Evolutionary conservation across 2,797 vertebrate species (phyloP).

Genomic region (Netta rufina): DNA sequence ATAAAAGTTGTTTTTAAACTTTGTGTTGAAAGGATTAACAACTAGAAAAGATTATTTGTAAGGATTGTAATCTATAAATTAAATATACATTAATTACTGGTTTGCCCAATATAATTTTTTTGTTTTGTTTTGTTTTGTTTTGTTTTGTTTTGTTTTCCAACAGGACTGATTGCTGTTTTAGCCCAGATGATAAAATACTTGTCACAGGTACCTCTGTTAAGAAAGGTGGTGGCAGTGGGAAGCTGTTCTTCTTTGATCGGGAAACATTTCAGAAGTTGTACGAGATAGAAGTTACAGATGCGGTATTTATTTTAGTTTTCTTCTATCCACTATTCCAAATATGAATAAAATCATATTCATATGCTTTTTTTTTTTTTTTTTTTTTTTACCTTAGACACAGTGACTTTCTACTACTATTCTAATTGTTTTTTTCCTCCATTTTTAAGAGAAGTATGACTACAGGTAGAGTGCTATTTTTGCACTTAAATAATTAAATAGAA

Average conservation of each 20-base stretch:
- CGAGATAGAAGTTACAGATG: constrained; percentile 92
- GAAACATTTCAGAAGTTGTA: constrained; percentile 89
- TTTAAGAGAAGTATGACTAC: neutral
- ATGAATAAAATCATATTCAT: neutral
- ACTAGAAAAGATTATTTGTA: neutral
- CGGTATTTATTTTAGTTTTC: constrained; percentile 81
- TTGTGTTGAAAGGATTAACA: neutral
- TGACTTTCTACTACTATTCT: neutral
- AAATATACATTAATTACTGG: neutral
- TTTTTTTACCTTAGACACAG: neutral
- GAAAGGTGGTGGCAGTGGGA: constrained; percentile 89
- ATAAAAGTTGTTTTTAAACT: neutral
- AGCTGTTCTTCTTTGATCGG: constrained; percentile 91
- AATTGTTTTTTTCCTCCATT: neutral
- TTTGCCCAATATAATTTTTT: neutral
- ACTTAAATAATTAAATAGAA: neutral
- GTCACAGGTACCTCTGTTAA: constrained; percentile 96
- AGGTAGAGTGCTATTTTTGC: neutral
- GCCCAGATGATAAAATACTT: constrained; percentile 94
- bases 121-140: too few species aligned
- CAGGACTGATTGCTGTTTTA: constrained; percentile 98
- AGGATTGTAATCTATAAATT: neutral
- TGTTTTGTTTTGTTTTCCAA: neutral
- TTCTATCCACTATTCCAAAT: neutral
- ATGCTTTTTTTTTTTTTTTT: neutral